Percentiles rank a stretch among this genome's conserved stretches.
These are phyloP conservation scores for Masticophis lateralis DNA, from an alignment of 2,797 vertebrate species.

Conservation along the genomic window DNA sequence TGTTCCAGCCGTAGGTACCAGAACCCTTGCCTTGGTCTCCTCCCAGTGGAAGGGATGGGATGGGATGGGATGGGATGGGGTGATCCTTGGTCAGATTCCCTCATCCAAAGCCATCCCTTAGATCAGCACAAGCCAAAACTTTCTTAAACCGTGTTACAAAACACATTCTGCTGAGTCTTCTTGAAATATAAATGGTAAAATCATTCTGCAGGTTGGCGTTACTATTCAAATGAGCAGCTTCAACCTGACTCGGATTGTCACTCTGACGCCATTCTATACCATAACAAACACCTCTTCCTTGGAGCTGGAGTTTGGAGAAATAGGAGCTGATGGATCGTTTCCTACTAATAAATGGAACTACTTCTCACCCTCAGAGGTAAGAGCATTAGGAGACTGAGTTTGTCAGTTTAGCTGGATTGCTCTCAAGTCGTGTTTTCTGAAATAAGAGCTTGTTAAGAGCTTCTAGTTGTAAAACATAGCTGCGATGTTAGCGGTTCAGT, in stretches of 20 bases:
- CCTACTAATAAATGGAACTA: slow-evolving; percentile 86
- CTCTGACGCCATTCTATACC: slow-evolving; percentile 92
- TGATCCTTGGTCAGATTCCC: background rate
- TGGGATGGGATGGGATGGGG: background rate
- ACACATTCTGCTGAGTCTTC: background rate
- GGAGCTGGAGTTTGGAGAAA: slow-evolving; percentile 95
- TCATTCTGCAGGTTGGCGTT: slow-evolving; percentile 83
- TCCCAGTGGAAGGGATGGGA: no score
- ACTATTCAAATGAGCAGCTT: slow-evolving; percentile 96
- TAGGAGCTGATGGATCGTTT: slow-evolving; percentile 66
- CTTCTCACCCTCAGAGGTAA: slow-evolving; percentile 84
- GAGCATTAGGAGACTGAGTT: background rate
- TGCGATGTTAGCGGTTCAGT: background rate
- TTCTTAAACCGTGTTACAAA: slow-evolving; percentile 4
- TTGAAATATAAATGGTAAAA: background rate
- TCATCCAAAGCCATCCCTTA: background rate
- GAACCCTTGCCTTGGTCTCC: background rate
- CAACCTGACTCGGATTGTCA: slow-evolving; percentile 89
- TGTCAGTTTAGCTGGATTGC: background rate
- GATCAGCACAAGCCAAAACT: background rate
- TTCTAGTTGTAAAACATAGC: background rate
- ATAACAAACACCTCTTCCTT: slow-evolving; percentile 88
- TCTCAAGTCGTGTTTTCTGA: background rate
- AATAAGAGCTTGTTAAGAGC: background rate
- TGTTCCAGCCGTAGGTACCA: background rate